A percentile compares a stretch with the other conserved stretches of the same genome.
phyloP scores from a whole-genome alignment of 2,888 invertebrate genomes.

The Torymus aiolomorphi region DNA sequence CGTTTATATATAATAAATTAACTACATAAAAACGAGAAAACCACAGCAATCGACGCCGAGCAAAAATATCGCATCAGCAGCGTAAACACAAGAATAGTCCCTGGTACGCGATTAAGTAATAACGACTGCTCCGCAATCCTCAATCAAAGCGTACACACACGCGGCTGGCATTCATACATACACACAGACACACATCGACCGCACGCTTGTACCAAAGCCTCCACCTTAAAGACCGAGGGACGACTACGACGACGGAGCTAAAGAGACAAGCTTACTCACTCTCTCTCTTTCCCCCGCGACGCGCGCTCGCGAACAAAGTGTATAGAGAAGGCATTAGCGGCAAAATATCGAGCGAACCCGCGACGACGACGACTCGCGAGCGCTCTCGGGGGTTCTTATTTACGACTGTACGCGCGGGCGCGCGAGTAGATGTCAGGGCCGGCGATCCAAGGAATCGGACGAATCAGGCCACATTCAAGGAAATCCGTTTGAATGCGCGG shows the following conservation, averaged over 20 bases:
- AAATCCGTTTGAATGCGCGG: slow-evolving; percentile 56
- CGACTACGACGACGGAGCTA: not conserved
- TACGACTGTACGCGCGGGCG: slow-evolving; percentile 36
- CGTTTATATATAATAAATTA: too few species aligned
- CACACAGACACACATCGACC: not conserved
- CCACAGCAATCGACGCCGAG: too few species aligned
- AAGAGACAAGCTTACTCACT: too few species aligned
- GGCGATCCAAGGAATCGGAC: slow-evolving; percentile 55
- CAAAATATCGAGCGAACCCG: slow-evolving; percentile 45
- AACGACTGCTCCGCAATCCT: slow-evolving; percentile 10
- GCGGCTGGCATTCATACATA: not conserved
- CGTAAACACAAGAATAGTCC: not conserved
- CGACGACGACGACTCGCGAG: slow-evolving; percentile 3
- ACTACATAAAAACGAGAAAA: too few species aligned
- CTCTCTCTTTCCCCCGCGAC: too few species aligned
- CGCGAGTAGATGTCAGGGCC: slow-evolving; percentile 56
- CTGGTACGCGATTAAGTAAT: not conserved
- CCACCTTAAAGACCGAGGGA: not conserved
- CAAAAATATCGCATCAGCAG: not conserved
- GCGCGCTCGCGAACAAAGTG: not conserved
- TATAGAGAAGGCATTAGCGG: slow-evolving; percentile 43
- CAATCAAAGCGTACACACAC: slow-evolving; percentile 10
- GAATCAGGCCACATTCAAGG: slow-evolving; percentile 60
- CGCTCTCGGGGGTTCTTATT: slow-evolving; percentile 41
- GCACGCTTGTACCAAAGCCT: not conserved